Conservation (phyloP, 2,113 vertebrate genomes). For the Grallaria varia region DNA sequence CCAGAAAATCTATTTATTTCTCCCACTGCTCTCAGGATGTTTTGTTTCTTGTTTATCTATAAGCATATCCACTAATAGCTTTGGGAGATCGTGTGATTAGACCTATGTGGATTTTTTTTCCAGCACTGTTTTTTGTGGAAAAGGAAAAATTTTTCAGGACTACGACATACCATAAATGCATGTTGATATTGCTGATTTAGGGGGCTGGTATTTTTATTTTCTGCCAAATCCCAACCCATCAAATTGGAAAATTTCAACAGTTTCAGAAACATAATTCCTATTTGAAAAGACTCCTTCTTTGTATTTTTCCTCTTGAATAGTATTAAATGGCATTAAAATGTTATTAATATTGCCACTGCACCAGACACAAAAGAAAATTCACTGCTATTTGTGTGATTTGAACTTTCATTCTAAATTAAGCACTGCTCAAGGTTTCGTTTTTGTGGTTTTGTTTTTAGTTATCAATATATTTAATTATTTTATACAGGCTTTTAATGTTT, state of each 20-base stretch:
- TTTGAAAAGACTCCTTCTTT: not conserved
- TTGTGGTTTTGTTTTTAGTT: not conserved
- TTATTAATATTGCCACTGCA: not conserved
- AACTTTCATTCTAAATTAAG: not conserved
- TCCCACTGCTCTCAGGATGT: constrained; percentile 55
- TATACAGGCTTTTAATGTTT: not conserved
- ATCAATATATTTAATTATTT: not conserved
- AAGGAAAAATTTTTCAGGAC: not conserved
- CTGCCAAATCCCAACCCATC: not conserved
- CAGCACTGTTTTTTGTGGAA: not conserved
- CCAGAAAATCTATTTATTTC: constrained; percentile 62
- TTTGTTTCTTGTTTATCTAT: constrained; percentile 60
- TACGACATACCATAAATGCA: not conserved
- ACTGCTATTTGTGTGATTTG: not conserved
- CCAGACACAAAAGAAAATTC: not conserved
- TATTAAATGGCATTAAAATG: not conserved
- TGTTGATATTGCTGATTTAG: not conserved
- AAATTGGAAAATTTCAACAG: not conserved
- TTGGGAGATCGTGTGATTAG: constrained; percentile 19
- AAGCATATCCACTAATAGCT: constrained; percentile 28
- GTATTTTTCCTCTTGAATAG: not conserved
- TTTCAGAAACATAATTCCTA: not conserved
- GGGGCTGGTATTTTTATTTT: not conserved
- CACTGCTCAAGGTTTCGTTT: not conserved
- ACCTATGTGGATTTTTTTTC: not conserved